A percentile compares a stretch with the other conserved stretches of the same genome.
Evolutionary conservation across 1,140 invertebrate genomes (phyloP).

Genomic region (Thrips palmi): DNA sequence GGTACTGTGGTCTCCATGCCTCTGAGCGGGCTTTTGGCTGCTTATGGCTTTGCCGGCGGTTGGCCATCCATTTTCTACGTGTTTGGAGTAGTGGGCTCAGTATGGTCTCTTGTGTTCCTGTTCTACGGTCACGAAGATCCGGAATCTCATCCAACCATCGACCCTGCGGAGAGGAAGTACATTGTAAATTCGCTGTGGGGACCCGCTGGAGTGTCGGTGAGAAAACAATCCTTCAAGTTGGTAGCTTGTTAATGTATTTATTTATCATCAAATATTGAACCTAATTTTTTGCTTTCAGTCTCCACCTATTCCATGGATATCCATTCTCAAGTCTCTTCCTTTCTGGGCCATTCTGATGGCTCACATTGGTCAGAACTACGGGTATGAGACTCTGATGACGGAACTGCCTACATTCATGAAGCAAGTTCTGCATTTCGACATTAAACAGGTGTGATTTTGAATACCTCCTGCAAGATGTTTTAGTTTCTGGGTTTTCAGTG

Average conservation of each 20-base stretch:
- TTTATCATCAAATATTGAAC: too few species aligned
- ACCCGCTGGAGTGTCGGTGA: neutral
- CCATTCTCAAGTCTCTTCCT: slow-evolving; percentile 18
- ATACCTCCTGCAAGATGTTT: too few species aligned
- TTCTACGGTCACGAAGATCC: neutral
- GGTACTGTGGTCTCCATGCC: slow-evolving; percentile 48
- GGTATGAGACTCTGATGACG: slow-evolving; percentile 40
- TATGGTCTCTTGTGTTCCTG: neutral
- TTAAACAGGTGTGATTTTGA: slow-evolving; percentile 37
- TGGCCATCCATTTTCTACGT: slow-evolving; percentile 23
- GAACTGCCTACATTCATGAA: slow-evolving; percentile 44
- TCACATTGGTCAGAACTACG: slow-evolving; percentile 43
- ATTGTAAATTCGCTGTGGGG: slow-evolving; percentile 1
- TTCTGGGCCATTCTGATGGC: slow-evolving; percentile 35
- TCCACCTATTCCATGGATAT: slow-evolving; percentile 6
- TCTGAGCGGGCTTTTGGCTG: slow-evolving; percentile 22
- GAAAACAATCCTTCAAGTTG: slow-evolving; percentile 2
- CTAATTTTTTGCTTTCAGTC: neutral
- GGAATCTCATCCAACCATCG: neutral
- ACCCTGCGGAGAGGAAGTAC: neutral
- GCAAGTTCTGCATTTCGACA: slow-evolving; percentile 35
- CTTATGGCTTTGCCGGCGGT: slow-evolving; percentile 18
- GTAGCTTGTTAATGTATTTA: slow-evolving; percentile 19
- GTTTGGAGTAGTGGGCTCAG: slow-evolving; percentile 16
- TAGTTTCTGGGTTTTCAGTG: too few species aligned